phyloP scores from a whole-genome alignment of 2,113 vertebrate species.

The Misgurnus mizolepis region DNA sequence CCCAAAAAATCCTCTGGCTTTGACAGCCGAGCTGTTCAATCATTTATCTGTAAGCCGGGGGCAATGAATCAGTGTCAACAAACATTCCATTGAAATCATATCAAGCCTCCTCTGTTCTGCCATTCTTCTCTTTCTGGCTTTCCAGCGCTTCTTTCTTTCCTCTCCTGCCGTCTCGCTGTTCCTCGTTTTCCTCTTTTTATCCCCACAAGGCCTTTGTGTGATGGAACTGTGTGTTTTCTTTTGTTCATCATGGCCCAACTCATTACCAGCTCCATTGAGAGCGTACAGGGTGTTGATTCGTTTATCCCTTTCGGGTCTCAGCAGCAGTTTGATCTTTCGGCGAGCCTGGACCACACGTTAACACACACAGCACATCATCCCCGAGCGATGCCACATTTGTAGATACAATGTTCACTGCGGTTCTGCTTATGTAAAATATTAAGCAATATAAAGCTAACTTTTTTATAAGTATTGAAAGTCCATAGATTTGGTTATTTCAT shows the following conservation, averaged over 20 bases:
- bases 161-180: conserved; percentile 32
- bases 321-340: conserved; percentile 24
- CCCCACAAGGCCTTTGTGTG: conserved; percentile 28
- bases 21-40: conserved; percentile 94
- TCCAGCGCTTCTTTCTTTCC: conserved; percentile 4
- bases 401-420: not conserved
- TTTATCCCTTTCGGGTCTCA: conserved; percentile 26
- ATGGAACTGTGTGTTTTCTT: conserved; percentile 39
- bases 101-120: conserved; percentile 84
- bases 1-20: conserved; percentile 91
- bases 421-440: not conserved
- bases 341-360: not conserved
- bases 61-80: conserved; percentile 93
- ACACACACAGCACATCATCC: not conserved
- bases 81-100: conserved; percentile 92
- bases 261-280: conserved; percentile 18
- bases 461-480: not conserved
- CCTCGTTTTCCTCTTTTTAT: conserved; percentile 31
- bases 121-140: conserved; percentile 29
- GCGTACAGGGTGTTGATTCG: conserved; percentile 7
- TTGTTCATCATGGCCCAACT: conserved; percentile 18
- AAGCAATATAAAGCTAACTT: not conserved
- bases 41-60: conserved; percentile 89
- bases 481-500: not conserved
- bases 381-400: not conserved